A percentile compares a stretch with the other conserved stretches of the same genome.
Conservation (phyloP, 2,797 vertebrate species). For the Heterohyrax brucei region DNA sequence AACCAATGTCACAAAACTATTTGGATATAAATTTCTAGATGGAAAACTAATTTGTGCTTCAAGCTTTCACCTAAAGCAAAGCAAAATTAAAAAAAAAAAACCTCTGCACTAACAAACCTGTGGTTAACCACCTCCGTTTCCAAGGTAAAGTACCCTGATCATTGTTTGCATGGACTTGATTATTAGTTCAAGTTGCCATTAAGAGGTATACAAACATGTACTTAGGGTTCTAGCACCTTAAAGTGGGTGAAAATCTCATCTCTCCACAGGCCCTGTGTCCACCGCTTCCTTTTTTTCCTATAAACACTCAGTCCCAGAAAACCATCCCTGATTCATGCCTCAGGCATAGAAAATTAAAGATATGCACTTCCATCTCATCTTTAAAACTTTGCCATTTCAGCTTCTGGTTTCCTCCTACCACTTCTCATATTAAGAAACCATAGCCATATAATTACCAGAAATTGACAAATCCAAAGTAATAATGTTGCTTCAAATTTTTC, state of each 20-base stretch:
- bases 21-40: too few relatives aligned
- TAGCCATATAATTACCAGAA: background rate
- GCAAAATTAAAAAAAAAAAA: background rate
- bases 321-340: background rate
- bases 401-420: background rate
- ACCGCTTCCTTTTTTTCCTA: background rate
- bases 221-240: background rate
- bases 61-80: too few relatives aligned
- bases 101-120: background rate
- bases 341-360: background rate
- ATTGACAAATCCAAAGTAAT: constrained; percentile 30
- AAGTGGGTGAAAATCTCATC: background rate
- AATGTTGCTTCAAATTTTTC: background rate
- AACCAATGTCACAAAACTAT: too few relatives aligned
- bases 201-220: background rate
- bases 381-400: background rate
- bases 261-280: background rate
- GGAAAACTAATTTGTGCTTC: too few relatives aligned
- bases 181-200: background rate
- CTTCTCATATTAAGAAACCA: background rate
- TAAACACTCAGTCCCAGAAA: background rate
- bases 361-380: background rate
- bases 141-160: background rate
- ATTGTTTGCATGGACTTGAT: background rate
- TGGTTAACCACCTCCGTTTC: background rate